Percentiles rank a stretch among this genome's conserved stretches.
These are phyloP conservation scores for Drosophila pegasa DNA, from an alignment of 2,888 invertebrate genomes.

Conservation along the genomic window DNA sequence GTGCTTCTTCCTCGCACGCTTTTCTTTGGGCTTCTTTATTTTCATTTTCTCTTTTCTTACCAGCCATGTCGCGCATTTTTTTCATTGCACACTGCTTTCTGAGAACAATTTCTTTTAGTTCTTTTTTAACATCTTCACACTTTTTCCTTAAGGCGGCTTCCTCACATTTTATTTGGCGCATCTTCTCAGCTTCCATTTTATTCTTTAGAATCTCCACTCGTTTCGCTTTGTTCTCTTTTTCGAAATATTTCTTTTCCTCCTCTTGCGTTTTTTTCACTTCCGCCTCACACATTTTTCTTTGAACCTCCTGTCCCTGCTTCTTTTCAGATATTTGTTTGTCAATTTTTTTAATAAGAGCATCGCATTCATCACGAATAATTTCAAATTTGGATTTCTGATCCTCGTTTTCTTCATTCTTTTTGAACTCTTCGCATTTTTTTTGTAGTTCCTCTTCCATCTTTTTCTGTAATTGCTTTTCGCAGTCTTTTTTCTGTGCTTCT, in stretches of 20 bases:
- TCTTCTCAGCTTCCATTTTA: not conserved
- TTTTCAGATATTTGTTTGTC: not conserved
- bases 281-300: not conserved
- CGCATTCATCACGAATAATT: not conserved
- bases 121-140: constrained; percentile 1
- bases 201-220: not conserved
- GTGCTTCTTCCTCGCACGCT: not conserved
- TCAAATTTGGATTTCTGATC: not conserved
- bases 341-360: not conserved
- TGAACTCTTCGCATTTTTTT: not conserved
- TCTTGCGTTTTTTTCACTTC: not conserved
- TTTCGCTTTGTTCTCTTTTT: not conserved
- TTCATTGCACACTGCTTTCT: not conserved
- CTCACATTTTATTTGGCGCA: not conserved
- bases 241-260: not conserved
- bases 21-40: not conserved
- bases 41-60: not conserved
- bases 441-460: not conserved
- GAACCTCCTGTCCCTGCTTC: not conserved
- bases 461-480: not conserved
- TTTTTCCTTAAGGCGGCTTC: not conserved
- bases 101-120: too few species aligned
- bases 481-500: not conserved
- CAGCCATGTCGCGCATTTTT: not conserved
- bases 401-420: not conserved